Base-by-base conservation (phyloP, 2,888 invertebrate species). In the Steromphala cineraria region DNA sequence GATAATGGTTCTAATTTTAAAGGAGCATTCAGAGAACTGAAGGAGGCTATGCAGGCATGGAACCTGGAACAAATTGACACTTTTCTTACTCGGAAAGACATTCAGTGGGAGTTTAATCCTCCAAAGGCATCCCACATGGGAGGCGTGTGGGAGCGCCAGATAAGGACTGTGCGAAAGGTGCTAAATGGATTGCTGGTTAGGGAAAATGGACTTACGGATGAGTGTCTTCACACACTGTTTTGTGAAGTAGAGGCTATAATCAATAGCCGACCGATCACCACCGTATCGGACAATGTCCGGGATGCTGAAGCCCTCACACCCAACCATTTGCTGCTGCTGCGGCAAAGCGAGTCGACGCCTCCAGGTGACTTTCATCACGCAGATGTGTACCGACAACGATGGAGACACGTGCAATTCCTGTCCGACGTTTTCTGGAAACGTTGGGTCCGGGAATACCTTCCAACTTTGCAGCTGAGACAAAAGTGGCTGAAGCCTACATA, bases 281-380 rank as follows among this genome's bases (percentile, higher is more conserved):
- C 36, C 21, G 76, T 83, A 0, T 67, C 75, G 10, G 71, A 82
- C 31, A 83, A 85, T 67, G 36, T 36, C 4, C 36, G 36, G 36
- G 36, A 36, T 7, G 36, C 36, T 4, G 36, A 36, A 7, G 36
- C 79, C 17, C 78, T 91, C 0, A 90, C 90, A 0, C 91, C 91
- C 8, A 89, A 86, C 17, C 91, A 92, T 82, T 89, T 92, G 78
- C 81, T 92, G 8, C 89, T 91, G 8, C 74, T 82, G 15, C 40
- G 81, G 15, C 24, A 53, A 17, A 52, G 56, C 24, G 19, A 67
- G 5, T 53, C 31, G 52, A 7, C 75, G 75, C 82, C 82, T 36
- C 81, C 80, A 15, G 82, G 82, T 10, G 40, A 46, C 40, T 81
- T 81, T 77, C 36, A 36, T 36, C 36, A 2, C 7, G 4, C 2